Evolutionary conservation across 2,797 vertebrate genomes (phyloP).

Genomic region (Oceanodroma leucorhoa): DNA sequence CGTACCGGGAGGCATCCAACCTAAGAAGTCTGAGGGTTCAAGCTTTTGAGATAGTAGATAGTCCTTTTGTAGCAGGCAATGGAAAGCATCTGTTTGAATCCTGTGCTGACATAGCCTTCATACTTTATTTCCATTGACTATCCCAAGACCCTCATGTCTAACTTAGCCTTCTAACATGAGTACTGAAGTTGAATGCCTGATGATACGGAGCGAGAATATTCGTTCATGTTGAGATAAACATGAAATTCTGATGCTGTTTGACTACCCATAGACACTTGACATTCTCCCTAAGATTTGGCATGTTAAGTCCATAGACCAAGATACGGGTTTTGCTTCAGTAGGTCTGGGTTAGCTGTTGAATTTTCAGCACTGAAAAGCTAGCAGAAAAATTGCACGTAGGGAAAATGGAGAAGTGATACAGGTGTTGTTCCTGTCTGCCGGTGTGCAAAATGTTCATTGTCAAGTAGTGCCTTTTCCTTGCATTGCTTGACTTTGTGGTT

Average conservation of each 20-base stretch:
- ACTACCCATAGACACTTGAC: accelerated
- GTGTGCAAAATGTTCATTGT: accelerated
- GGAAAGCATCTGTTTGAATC: neutral
- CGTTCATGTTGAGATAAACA: neutral
- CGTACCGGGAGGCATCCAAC: accelerated
- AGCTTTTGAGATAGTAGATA: neutral
- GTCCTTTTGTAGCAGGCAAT: neutral
- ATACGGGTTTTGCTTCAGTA: neutral
- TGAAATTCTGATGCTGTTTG: neutral
- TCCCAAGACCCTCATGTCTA: neutral
- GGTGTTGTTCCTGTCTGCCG: neutral
- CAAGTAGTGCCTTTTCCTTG: neutral
- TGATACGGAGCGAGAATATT: neutral
- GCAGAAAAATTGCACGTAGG: neutral
- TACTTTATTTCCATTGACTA: neutral
- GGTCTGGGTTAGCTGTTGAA: neutral
- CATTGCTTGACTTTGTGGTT: neutral
- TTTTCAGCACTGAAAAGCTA: neutral
- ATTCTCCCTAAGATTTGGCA: neutral
- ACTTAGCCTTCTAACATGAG: neutral
- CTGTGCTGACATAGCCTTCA: neutral
- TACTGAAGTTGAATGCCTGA: neutral
- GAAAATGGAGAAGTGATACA: neutral
- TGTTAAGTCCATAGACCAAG: neutral
- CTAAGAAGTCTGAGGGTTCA: neutral